Evolutionary conservation across 2,888 invertebrate species (phyloP), one percentile per base, ranked within the genome.

Genomic region (Synanthedon tipuliformis): DNA sequence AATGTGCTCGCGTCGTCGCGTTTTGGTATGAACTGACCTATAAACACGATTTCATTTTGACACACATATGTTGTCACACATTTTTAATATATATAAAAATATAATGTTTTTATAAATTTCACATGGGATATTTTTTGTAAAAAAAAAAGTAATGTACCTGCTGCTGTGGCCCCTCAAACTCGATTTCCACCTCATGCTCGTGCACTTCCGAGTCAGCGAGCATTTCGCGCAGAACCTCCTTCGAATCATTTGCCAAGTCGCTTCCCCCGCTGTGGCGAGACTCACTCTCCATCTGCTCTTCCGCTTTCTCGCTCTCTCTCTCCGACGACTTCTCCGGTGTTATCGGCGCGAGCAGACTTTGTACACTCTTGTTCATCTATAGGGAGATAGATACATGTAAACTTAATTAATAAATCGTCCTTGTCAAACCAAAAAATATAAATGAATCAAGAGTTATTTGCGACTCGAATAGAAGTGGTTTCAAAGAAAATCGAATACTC

Each of bases 311-410:
- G 18, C 16, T 16, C 12, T 12, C 18, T 49, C n/a, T 11, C n/a
- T 48, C 48, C 13, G 60, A 51, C 48, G 58, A 54, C 49, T 50
- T 34, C 10, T 51, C 53, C 0, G 73, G 62, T 7, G 76, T 68
- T 7, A 75, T 59, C 1, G 85, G 84, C 7, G 81, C 81, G 2
- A 85, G 65, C 12, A 85, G 65, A 53, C 34, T 34, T 34, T 23
- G 23, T 23, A 23, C 23, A 23, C 23, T 23, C 1, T 23, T 23
- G 23, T 23, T 23, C 23, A 23, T 23, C 23, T 23, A 23, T 23
- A 4, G 23, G 18, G 23, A 23, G 23, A 4, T 4, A 23, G 4
- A 23, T 23, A 3, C 2, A 16, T 2, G 16, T 1, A 16, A 16
- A 16, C 1, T 16, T 16, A 16, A 16, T 18, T 18, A 3, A 18